Evolutionary conservation across 2,113 vertebrate species (phyloP), one percentile per base, ranked within the genome.

Genomic region (Manacus vitellinus): DNA sequence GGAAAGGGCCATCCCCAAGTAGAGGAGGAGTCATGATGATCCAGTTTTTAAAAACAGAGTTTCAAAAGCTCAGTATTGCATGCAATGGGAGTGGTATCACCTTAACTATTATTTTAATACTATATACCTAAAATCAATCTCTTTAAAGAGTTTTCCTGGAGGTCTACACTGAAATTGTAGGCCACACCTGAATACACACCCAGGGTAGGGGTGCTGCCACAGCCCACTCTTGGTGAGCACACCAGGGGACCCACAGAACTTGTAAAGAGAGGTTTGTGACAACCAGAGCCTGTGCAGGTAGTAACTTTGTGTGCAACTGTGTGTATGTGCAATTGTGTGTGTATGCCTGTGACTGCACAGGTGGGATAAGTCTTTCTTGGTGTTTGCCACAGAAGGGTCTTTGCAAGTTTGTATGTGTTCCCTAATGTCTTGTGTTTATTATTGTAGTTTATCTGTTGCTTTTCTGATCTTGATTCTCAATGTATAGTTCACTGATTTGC

Each of bases 261-360:
- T 22, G 2, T 27, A 20, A 62, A 27, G 12, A 67, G 31, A 74
- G 4, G 13, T 15, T 20, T 24, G 24, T 66, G 19, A 9, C 30
- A 20, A 11, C 4, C 8, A 18, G 23, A 19, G 23, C 6, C 39
- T 43, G 2, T 43, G 14, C 4, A 37, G 28, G 47, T 18, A 1
- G 0, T 8, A 5, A 4, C 5, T 49, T 14, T 35, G 58, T 4
- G 0, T 10, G 14, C 30, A 58, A 15, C 21, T 16, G 27, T 28
- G 10, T 41, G 27, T 27, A 41, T 4, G 0, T 9, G 10, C 23
- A 54, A 12, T 17, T 22, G 30, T 25, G 8, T 6, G 8, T 35
- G 20, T 19, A 2, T 20, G 11, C 4, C 0, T 14, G 5, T 37
- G 37, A 11, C 28, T n/a, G 25, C 10, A 1, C 0, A 0, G 0